Base-by-base conservation (phyloP, 2,113 vertebrate genomes). In the Spea bombifrons region DNA sequence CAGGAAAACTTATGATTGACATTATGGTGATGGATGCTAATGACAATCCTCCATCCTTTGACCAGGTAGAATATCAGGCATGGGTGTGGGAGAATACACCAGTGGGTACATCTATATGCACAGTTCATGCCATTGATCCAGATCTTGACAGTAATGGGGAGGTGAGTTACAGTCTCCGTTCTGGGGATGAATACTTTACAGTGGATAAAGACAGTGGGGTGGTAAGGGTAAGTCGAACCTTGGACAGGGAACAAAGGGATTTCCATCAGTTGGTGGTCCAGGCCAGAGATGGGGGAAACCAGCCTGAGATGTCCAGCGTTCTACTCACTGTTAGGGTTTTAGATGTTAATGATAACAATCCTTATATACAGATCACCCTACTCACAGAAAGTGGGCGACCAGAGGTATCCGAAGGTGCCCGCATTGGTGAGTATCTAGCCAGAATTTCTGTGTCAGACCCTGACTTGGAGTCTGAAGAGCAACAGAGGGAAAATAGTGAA, bases 311-410 rank as follows among this genome's bases (percentile, higher is more conserved):
- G 70, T 93, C 93, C 86, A 94, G 90, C 12, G 89, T 90, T 0
- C 90, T 93, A 7, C 87, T 98, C 48, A 90, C 91, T 0, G 85
- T 98, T 13, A 90, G 81, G 1, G 92, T 97, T 71, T 85, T 96
- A 12, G 92, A 98, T 73, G 84, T 97, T 81, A 98, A 97, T 45
- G 97, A 98, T 85, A 97, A 97, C 87, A 88, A 82, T 12, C 96
- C 96, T 0, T 30, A 84, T 75, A 92, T 98, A 71, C 92, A 82
- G 43, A 74, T 97, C 30, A 86, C 96, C 73, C 96, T 93, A 73
- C 92, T 98, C 61, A 95, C 93, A 0, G 95, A 96, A 66, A 87
- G 85, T 0, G 94, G 95, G 8, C 90, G 84, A 0, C 85, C 92
- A 0, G 70, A 85, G 48, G 92, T 97, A 16, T 95, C 94, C 0